Evolutionary conservation across 2,888 invertebrate species (phyloP), one percentile per base, ranked within the genome.

Genomic region (Scrobipalpa costella): DNA sequence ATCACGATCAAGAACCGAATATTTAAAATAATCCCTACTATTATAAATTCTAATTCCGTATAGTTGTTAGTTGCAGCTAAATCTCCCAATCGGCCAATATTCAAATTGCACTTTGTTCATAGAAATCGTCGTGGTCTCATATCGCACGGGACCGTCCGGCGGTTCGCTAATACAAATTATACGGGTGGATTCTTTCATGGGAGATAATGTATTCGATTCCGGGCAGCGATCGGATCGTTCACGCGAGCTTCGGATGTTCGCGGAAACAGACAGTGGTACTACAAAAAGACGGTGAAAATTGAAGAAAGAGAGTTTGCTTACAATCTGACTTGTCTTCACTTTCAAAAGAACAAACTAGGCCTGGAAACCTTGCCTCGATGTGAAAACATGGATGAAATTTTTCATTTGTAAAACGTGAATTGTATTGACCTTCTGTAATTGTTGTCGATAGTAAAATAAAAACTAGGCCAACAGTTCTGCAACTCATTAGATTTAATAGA

Each of bases 141-240:
- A 60, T 49, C 49, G 60, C 60, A 49, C 60, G 49, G 17, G 34
- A 55, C 17, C 9, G 50, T 19, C 55, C 34, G 33, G 49, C 34
- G 49, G 60, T 60, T 13, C 17, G 44, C 17, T 80, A 77, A 75
- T 82, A 85, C 88, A 88, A 88, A 88, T 88, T 86, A 86, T 88
- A 74, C 88, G 78, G 79, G 77, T 72, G 83, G 73, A 85, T 84
- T 81, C 84, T 81, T 82, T 80, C 75, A 72, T 66, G 70, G 66
- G 77, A 79, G 86, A 88, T 88, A 87, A 87, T 86, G 79, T 86
- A 87, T 88, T 83, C 86, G 86, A 86, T 87, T 83, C 79, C 73
- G 73, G 75, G 71, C 71, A 72, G 74, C 85, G 88, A 88, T 88
- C 83, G 87, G 83, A 88, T 88, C 88, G 85, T 88, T 88, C 88